Evolutionary conservation across 2,888 invertebrate species (phyloP), one percentile per base, ranked within the genome.

Genomic region (Agapostemon virescens): DNA sequence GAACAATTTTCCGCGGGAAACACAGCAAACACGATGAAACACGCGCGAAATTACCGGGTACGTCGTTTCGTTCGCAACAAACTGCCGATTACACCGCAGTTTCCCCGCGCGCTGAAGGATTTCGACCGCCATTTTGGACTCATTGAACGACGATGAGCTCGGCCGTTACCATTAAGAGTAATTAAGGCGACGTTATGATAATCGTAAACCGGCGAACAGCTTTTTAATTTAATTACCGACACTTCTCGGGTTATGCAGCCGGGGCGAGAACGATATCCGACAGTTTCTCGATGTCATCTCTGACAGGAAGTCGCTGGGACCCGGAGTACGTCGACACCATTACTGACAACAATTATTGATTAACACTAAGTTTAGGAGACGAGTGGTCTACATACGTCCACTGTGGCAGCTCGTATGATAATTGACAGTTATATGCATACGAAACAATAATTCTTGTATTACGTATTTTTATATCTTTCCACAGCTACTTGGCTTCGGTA

Each of bases 1-100:
- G 85, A 78, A 72, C 84, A 84, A 85, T 85, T 84, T 86, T 74
- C 84, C 79, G 40, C 40, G 61, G 52, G 36, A 74, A 52, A 69
- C 73, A n/a, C 66, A 42, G 74, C 67, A 83, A 85, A 85, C 76
- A 70, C 69, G 64, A 68, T 70, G 73, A 85, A 85, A 79, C 77
- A 70, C 63, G n/a, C 74, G 72, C 63, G 69, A 75, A 79, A 85
- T 85, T 85, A 80, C 73, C 61, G 42, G 67, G 49, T 40, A 26
- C 67, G 61, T 49, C 58, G 71, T 74, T n/a, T 81, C 64, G 13
- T n/a, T 33, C 17, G 36, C 7, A 61, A 69, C 75, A 52, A 66
- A 58, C 36, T 15, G 66, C 13, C 52, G 75, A 80, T 72, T 69
- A 74, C 66, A 45, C 49, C n/a, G 42, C 40, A 55, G 20, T 63